phyloP scores from a whole-genome alignment of 2,113 vertebrate species.

The Poeciliopsis retropinna region DNA sequence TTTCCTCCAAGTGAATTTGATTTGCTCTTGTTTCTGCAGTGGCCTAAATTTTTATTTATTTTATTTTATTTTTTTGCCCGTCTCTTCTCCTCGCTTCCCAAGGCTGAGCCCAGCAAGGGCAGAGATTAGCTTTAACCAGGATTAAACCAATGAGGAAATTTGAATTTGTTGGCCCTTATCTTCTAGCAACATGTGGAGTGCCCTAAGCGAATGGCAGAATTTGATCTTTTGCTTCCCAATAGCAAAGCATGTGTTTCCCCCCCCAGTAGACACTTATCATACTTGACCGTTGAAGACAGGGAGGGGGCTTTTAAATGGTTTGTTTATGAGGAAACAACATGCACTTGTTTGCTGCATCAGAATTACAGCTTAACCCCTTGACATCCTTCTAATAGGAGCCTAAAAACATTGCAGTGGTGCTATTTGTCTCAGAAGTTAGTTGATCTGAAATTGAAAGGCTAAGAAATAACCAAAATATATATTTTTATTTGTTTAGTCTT shows the following conservation, averaged over 20 bases:
- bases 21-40: slow-evolving; percentile 69
- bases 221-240: slow-evolving; percentile 69
- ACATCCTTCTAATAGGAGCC: not conserved
- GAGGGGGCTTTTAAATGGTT: slow-evolving; percentile 49
- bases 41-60: slow-evolving; percentile 74
- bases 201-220: slow-evolving; percentile 75
- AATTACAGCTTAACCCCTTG: slow-evolving; percentile 20
- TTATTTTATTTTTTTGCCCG: slow-evolving; percentile 23
- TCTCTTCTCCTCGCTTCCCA: slow-evolving; percentile 67
- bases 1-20: slow-evolving; percentile 46
- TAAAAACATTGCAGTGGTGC: not conserved
- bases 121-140: slow-evolving; percentile 72
- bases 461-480: not conserved
- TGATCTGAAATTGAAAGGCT: not conserved
- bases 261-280: slow-evolving; percentile 73
- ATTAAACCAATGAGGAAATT: slow-evolving; percentile 78
- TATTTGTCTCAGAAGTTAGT: not conserved
- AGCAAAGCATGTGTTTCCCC: slow-evolving; percentile 50
- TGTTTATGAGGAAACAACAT: slow-evolving; percentile 55
- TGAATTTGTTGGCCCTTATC: slow-evolving; percentile 78
- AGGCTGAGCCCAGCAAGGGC: slow-evolving; percentile 75
- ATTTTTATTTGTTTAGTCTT: not conserved
- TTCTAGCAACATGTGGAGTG: slow-evolving; percentile 71
- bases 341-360: slow-evolving; percentile 44
- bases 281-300: slow-evolving; percentile 73